Evolutionary conservation across 2,797 vertebrate genomes (phyloP).

Genomic region (Bovichtus diacanthus): DNA sequence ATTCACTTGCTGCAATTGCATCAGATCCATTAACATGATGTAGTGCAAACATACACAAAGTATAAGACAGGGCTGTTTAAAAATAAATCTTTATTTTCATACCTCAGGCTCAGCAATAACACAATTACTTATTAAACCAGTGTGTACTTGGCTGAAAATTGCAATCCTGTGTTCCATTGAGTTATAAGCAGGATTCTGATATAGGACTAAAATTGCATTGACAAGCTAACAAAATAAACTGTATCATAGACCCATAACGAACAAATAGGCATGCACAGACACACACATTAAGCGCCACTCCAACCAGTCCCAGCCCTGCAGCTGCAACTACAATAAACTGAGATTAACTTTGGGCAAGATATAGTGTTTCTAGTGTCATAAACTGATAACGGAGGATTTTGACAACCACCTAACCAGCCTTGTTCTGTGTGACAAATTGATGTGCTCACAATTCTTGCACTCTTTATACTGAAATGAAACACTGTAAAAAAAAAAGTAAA

Average conservation of each 20-base stretch:
- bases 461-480: slow-evolving; percentile 11
- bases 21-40: not conserved
- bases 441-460: not conserved
- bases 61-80: slow-evolving; percentile 39
- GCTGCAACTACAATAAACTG: slow-evolving; percentile 4
- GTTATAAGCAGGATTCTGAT: slow-evolving; percentile 36
- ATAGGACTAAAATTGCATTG: slow-evolving; percentile 35
- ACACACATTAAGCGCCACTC: slow-evolving; percentile 25
- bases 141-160: slow-evolving; percentile 39
- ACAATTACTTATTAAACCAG: slow-evolving; percentile 60
- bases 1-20: not conserved
- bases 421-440: slow-evolving; percentile 23
- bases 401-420: slow-evolving; percentile 19
- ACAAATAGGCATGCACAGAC: slow-evolving; percentile 20
- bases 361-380: slow-evolving; percentile 8
- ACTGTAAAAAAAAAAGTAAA: slow-evolving; percentile 35
- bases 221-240: slow-evolving; percentile 25
- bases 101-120: slow-evolving; percentile 56
- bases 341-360: slow-evolving; percentile 4
- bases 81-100: slow-evolving; percentile 76
- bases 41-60: not conserved
- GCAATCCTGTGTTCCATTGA: slow-evolving; percentile 36
- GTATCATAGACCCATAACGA: not conserved
- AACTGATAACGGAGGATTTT: slow-evolving; percentile 12
- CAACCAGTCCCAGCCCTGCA: slow-evolving; percentile 21